phyloP scores from a whole-genome alignment of 2,797 vertebrate species.

The Halcyon chelicuti region DNA sequence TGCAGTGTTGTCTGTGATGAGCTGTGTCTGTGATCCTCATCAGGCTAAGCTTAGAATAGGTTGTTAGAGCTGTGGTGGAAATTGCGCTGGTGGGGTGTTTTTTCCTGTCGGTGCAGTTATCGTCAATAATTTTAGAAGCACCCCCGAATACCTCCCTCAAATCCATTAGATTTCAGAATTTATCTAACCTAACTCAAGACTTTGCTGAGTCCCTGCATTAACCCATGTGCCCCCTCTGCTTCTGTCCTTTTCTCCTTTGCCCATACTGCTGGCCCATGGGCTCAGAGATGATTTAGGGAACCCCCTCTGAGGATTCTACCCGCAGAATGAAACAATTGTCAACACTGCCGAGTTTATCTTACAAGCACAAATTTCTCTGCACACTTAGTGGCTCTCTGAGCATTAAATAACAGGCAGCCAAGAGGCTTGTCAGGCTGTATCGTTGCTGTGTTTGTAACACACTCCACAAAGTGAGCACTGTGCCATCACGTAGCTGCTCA shows the following conservation, averaged over 20 bases:
- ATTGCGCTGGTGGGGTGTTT: background rate
- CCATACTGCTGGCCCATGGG: background rate
- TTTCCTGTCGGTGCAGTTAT: background rate
- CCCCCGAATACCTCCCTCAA: background rate
- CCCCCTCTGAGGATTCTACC: background rate
- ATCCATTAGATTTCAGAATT: background rate
- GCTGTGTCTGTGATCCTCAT: background rate
- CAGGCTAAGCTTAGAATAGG: background rate
- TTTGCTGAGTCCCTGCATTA: background rate
- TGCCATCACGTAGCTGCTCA: background rate
- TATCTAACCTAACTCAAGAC: background rate
- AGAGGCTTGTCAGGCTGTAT: background rate
- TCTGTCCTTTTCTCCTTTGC: slow-evolving; percentile 2
- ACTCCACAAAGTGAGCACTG: background rate
- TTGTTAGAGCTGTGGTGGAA: background rate
- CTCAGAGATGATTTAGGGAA: background rate
- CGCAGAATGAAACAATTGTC: background rate
- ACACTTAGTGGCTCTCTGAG: background rate
- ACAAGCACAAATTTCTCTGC: background rate
- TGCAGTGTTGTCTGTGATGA: background rate
- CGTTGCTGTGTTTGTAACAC: background rate
- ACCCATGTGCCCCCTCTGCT: background rate
- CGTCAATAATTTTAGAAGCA: background rate
- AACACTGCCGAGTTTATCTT: background rate
- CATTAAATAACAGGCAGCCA: slow-evolving; percentile 18